phyloP scores from a whole-genome alignment of 2,113 vertebrate species.

The Trogon surrucura region DNA sequence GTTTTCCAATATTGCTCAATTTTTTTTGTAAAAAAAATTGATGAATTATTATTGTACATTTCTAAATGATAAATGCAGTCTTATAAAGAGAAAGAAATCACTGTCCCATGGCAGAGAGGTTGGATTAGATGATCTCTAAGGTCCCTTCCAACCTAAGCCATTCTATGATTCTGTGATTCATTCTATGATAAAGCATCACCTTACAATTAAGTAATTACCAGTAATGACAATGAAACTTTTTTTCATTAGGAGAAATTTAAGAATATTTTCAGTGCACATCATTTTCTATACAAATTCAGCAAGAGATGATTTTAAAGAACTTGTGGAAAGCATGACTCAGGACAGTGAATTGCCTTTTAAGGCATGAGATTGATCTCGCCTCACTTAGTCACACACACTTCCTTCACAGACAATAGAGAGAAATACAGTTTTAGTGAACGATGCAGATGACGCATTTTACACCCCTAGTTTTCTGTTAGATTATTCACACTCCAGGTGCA shows the following conservation, averaged over 20 bases:
- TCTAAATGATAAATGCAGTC: not conserved
- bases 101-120: too few relatives aligned
- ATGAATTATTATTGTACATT: not conserved
- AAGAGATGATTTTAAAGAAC: not conserved
- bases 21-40: not conserved
- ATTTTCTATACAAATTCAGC: not conserved
- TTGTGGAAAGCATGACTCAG: not conserved
- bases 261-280: not conserved
- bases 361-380: not conserved
- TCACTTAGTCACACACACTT: not conserved
- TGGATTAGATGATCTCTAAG: too few relatives aligned
- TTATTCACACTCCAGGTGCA: not conserved
- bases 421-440: not conserved
- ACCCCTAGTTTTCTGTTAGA: not conserved
- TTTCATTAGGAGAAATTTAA: not conserved
- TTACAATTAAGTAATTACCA: not conserved
- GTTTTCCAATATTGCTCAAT: not conserved
- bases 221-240: not conserved
- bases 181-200: not conserved
- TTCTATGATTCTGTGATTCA: too few relatives aligned
- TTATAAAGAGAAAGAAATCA: not conserved
- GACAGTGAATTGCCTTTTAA: not conserved
- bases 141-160: too few relatives aligned
- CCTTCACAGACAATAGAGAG: not conserved
- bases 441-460: not conserved